These are phyloP conservation scores for Eristalinus sepulchralis DNA, from an alignment of 2,888 invertebrate species.

Conservation along the genomic window DNA sequence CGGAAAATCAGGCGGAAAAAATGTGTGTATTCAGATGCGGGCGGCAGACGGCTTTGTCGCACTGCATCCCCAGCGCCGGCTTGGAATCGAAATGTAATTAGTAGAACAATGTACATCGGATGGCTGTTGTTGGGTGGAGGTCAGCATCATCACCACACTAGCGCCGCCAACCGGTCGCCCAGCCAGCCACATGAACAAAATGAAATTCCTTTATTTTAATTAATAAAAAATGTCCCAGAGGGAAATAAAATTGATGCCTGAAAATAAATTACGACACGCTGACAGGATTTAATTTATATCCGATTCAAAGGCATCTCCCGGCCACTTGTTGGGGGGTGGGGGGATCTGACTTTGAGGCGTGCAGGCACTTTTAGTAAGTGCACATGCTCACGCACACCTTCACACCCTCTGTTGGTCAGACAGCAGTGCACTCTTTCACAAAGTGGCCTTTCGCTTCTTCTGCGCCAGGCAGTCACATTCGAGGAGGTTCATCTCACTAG, in stretches of 20 bases:
- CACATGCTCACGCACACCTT: not conserved
- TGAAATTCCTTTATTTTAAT: constrained; percentile 71
- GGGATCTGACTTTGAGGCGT: not conserved
- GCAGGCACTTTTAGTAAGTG: constrained; percentile 24
- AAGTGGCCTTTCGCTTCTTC: constrained; percentile 4
- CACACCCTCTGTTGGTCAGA: not conserved
- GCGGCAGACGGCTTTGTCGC: too few species aligned
- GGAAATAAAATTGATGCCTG: constrained; percentile 70
- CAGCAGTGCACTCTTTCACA: not conserved
- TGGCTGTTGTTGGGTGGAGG: constrained; percentile 5
- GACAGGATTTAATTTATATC: constrained; percentile 71
- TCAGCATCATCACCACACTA: not conserved
- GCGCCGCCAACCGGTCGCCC: not conserved
- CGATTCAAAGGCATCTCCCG: constrained; percentile 51
- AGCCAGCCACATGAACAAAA: constrained; percentile 43
- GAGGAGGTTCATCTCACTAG: constrained; percentile 13
- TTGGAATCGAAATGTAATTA: constrained; percentile 69
- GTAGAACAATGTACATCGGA: constrained; percentile 61
- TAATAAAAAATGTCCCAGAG: constrained; percentile 69
- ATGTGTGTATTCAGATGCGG: not conserved
- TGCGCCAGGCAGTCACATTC: not conserved
- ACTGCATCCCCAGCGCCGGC: not conserved
- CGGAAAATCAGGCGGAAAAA: not conserved
- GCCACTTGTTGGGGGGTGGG: not conserved
- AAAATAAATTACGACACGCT: constrained; percentile 69